Evolutionary conservation across 2,113 vertebrate species (phyloP).

Genomic region (Phaetusa simplex): DNA sequence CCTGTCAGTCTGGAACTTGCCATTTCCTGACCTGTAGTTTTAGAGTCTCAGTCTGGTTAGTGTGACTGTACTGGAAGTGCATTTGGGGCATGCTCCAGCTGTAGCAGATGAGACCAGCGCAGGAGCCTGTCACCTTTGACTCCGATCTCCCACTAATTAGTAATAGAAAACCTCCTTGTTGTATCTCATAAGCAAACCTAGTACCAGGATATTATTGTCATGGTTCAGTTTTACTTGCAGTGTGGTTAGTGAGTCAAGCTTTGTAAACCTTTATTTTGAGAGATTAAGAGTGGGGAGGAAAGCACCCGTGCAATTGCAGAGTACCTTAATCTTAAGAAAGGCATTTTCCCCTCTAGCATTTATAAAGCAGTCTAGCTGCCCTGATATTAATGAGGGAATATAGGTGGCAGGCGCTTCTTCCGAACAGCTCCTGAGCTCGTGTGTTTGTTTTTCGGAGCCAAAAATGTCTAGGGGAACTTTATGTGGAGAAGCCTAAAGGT

Average conservation of each 20-base stretch:
- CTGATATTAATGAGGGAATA: neutral
- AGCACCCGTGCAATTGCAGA: neutral
- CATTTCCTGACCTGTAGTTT: neutral
- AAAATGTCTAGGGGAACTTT: neutral
- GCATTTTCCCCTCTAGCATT: neutral
- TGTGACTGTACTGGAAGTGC: neutral
- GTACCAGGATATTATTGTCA: neutral
- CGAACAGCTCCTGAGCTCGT: neutral
- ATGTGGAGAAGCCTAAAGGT: constrained; percentile 8
- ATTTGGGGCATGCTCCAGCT: neutral
- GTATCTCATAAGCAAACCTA: neutral
- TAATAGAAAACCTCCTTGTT: neutral
- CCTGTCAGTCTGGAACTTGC: neutral
- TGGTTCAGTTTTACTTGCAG: neutral
- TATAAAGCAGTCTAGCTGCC: neutral
- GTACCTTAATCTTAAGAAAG: neutral
- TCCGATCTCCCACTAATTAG: neutral
- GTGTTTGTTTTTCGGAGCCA: neutral
- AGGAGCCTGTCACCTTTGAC: neutral
- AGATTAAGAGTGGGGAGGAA: neutral
- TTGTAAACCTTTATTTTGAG: neutral
- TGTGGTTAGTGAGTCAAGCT: neutral
- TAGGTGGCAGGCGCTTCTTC: neutral
- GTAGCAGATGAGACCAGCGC: neutral
- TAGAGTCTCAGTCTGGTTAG: neutral